Evolutionary conservation across 2,113 vertebrate species (phyloP), one percentile per base, ranked within the genome.

Genomic region (Bufo bufo): DNA sequence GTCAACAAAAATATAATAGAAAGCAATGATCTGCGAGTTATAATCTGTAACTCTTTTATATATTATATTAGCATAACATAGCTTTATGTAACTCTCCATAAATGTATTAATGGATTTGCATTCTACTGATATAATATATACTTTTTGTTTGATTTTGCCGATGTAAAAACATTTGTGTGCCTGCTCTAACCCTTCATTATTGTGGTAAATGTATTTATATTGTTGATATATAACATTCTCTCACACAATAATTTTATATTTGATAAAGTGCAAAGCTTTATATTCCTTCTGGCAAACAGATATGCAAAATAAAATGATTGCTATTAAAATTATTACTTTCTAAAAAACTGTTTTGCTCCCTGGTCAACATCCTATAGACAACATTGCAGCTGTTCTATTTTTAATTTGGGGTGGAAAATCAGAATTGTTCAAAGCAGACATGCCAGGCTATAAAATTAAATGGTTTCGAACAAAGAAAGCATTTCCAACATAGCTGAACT

Each of bases 391-490:
- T 83, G 81, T 66, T 83, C 66, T 69, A 83, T 69, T 83, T 66
- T 83, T 19, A 23, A 49, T 52, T n/a, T 83, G 69, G 80, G 63
- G 11, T n/a, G 13, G 10, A 83, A 83, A 66, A 66, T 83, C 47
- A 83, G 61, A 23, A 63, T 83, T 20, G 80, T 82, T 6, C 59
- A 82, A 82, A 65, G 59, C 80, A 65, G 19, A 63, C 80, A 50
- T 69, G 47, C 83, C 45, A 77, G 54, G 72, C 83, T 77, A 77
- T 75, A 85, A 61, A 85, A 77, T 59, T 10, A 61, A 85, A 85
- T 85, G 54, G 33, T 77, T 77, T 85, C 19, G 43, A 83, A 83
- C 81, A 77, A 86, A 77, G 47, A 86, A 78, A 86, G 23, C 54
- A 23, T 71, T 80, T 52, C 63, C n/a, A 58, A 80, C 50, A 43